Evolutionary conservation across 2,888 invertebrate species (phyloP).

Genomic region (Drosophila fungiperda): DNA sequence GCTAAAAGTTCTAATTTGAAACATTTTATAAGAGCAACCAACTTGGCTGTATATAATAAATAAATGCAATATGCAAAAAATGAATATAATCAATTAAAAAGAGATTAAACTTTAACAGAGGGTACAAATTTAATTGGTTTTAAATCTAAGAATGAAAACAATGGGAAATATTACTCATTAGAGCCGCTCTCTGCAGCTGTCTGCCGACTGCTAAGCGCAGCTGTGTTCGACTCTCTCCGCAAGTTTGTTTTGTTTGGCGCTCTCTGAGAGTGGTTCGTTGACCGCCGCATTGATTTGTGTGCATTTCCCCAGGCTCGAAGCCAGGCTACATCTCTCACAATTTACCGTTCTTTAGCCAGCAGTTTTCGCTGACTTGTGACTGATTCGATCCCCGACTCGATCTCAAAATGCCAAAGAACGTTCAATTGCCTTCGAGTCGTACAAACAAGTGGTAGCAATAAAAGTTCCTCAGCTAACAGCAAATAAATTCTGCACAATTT

Average conservation of each 20-base stretch:
- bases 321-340: slow-evolving; percentile 43
- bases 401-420: slow-evolving; percentile 19
- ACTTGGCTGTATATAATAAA: not conserved
- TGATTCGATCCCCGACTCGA: slow-evolving; percentile 8
- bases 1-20: not conserved
- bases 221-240: slow-evolving; percentile 14
- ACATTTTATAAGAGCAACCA: not conserved
- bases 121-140: not conserved
- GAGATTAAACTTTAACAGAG: not conserved
- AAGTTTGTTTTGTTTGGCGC: slow-evolving; percentile 55
- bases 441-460: slow-evolving; percentile 66
- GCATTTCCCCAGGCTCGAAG: slow-evolving; percentile 40
- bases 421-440: slow-evolving; percentile 69
- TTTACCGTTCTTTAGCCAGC: slow-evolving; percentile 49
- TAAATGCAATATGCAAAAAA: too few relatives aligned
- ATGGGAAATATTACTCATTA: slow-evolving; percentile 12
- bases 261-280: slow-evolving; percentile 67
- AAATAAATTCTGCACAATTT: slow-evolving; percentile 31
- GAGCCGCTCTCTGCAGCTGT: slow-evolving; percentile 13
- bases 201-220: slow-evolving; percentile 1
- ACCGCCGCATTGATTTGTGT: slow-evolving; percentile 48
- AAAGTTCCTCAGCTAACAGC: slow-evolving; percentile 29
- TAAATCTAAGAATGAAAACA: not conserved
- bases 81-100: too few relatives aligned
- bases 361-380: slow-evolving; percentile 29